These are phyloP conservation scores for Epinotia demarniana DNA, from an alignment of 2,888 invertebrate species.

Conservation along the genomic window DNA sequence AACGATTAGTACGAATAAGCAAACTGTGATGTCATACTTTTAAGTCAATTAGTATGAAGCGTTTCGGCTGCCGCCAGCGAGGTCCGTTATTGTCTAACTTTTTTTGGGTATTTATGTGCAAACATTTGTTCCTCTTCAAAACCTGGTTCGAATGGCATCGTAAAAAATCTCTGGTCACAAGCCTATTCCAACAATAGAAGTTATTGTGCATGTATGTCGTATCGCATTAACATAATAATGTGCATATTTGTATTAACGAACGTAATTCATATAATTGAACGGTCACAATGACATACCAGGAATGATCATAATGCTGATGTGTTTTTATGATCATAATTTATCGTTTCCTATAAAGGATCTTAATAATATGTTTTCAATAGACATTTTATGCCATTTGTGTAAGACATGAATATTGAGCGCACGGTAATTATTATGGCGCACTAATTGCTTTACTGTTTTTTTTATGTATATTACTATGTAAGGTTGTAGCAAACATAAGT, in stretches of 20 bases:
- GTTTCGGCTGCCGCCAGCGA: too few species aligned
- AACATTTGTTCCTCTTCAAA: too few species aligned
- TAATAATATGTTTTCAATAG: conserved; percentile 23
- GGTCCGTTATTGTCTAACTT: too few species aligned
- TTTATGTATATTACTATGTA: not conserved
- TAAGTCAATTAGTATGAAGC: too few species aligned
- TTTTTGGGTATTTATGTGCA: too few species aligned
- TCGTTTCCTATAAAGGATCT: conserved; percentile 10
- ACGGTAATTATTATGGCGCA: conserved; percentile 22
- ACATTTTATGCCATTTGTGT: conserved; percentile 28
- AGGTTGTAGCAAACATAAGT: not conserved
- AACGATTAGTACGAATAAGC: too few species aligned
- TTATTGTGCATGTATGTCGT: not conserved
- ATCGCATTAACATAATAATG: conserved; percentile 9
- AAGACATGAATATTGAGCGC: conserved; percentile 30
- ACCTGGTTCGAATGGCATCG: too few species aligned
- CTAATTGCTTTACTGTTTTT: conserved; percentile 15
- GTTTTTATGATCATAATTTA: conserved; percentile 25
- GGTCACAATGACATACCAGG: conserved; percentile 25
- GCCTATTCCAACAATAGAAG: too few species aligned
- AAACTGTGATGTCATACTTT: too few species aligned
- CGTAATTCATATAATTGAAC: conserved; percentile 22
- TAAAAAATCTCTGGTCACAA: too few species aligned
- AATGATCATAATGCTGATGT: conserved; percentile 2
- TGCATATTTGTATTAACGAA: conserved; percentile 10